phyloP scores from a whole-genome alignment of 1,140 invertebrate genomes.

The Apis cerana region DNA sequence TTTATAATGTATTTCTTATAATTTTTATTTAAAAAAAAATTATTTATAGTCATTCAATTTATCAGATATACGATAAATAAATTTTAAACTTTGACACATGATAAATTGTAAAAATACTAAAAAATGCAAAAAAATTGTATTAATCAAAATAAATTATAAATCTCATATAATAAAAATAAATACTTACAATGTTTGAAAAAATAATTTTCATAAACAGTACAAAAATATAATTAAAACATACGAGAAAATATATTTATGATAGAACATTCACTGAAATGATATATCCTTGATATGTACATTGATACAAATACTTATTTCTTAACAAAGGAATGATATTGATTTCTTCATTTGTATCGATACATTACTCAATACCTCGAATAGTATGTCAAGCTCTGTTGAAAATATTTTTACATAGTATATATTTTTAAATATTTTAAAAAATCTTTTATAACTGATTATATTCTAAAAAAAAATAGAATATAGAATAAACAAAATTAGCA shows the following conservation, averaged over 20 bases:
- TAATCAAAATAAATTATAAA: background rate
- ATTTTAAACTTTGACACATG: background rate
- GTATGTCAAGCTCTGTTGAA: background rate
- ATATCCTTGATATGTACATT: background rate
- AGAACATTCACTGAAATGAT: no score
- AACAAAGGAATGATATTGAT: constrained; percentile 17
- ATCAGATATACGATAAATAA: background rate
- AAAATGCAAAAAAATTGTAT: background rate
- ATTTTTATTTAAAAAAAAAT: background rate
- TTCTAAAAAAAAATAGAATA: background rate
- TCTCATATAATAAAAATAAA: background rate
- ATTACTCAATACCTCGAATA: background rate
- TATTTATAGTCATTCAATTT: background rate
- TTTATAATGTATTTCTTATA: background rate
- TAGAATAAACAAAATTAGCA: background rate
- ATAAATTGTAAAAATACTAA: background rate
- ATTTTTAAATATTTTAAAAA: background rate
- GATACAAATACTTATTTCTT: background rate
- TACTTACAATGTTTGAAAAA: background rate
- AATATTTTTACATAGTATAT: background rate
- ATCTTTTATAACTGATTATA: no score
- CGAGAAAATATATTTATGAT: no score
- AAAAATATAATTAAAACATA: background rate
- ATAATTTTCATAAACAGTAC: background rate
- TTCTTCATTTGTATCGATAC: constrained; percentile 17